phyloP scores from a whole-genome alignment of 2,888 invertebrate genomes.

The Sminthurinus aureus region DNA sequence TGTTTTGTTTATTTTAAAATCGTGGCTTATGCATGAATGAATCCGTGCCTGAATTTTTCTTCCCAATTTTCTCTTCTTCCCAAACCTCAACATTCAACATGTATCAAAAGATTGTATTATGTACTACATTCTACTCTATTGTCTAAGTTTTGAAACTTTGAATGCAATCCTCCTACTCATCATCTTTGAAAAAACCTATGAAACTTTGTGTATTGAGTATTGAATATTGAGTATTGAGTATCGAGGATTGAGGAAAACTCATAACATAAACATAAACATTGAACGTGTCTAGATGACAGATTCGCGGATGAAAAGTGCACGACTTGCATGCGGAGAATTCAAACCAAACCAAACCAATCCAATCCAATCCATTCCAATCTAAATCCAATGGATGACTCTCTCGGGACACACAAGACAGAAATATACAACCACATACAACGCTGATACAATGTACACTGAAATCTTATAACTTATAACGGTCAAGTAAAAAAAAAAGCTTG shows the following conservation, averaged over 20 bases:
- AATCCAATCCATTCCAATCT: not conserved
- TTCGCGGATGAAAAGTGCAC: not conserved
- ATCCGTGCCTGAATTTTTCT: not conserved
- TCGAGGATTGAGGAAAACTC: too few relatives aligned
- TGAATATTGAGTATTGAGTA: too few relatives aligned
- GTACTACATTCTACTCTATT: too few relatives aligned
- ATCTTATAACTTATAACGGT: not conserved
- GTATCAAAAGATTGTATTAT: too few relatives aligned
- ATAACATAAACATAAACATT: not conserved
- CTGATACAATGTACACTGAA: not conserved
- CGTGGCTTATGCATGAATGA: not conserved
- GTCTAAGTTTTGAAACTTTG: too few relatives aligned
- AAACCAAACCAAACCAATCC: not conserved
- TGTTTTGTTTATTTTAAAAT: too few relatives aligned
- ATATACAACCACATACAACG: not conserved
- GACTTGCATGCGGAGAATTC: not conserved
- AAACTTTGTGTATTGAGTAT: too few relatives aligned
- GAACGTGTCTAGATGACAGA: constrained; percentile 12
- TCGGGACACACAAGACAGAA: not conserved
- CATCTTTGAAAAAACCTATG: too few relatives aligned
- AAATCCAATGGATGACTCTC: too few relatives aligned
- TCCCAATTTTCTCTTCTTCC: too few relatives aligned
- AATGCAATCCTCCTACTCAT: too few relatives aligned
- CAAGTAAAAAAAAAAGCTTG: not conserved
- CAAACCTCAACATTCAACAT: too few relatives aligned